Evolutionary conservation across 2,113 vertebrate species (phyloP).

Genomic region (Tachycineta bicolor): DNA sequence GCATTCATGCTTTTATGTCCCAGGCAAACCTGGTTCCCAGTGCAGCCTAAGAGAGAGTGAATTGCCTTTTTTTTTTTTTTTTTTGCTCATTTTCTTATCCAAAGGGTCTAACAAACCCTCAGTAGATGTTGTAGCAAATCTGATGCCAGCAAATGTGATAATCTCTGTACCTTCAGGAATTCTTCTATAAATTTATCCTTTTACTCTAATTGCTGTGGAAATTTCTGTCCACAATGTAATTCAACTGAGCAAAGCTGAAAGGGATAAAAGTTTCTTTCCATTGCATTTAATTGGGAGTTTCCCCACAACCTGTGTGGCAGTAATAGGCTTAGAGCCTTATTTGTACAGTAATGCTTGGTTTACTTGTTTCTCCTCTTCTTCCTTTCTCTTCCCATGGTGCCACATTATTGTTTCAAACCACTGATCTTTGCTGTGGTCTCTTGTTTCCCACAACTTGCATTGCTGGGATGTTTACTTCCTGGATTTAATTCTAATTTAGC

Average conservation of each 20-base stretch:
- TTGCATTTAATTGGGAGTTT: slow-evolving; percentile 10
- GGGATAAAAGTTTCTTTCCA: slow-evolving; percentile 2
- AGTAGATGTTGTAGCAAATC: not conserved
- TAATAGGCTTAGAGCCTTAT: slow-evolving; percentile 56
- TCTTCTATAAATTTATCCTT: not conserved
- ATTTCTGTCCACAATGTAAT: not conserved
- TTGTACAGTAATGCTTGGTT: slow-evolving; percentile 48
- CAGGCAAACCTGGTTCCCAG: not conserved
- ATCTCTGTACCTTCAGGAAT: not conserved
- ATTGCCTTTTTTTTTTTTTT: not conserved
- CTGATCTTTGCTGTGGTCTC: slow-evolving; percentile 59
- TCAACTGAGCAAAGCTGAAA: not conserved
- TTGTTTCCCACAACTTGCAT: slow-evolving; percentile 69
- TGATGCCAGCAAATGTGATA: not conserved
- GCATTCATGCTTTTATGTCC: not conserved
- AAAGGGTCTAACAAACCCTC: not conserved
- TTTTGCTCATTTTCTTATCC: accelerated
- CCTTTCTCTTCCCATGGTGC: slow-evolving; percentile 39
- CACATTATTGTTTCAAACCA: slow-evolving; percentile 61
- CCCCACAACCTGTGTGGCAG: slow-evolving; percentile 40
- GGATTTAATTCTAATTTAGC: slow-evolving; percentile 73
- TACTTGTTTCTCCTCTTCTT: slow-evolving; percentile 51
- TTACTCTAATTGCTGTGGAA: not conserved
- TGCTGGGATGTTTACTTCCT: slow-evolving; percentile 74
- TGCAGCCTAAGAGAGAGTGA: not conserved